These are phyloP conservation scores for Alentia gelatinosa DNA, from an alignment of 2,888 invertebrate species.

Conservation along the genomic window DNA sequence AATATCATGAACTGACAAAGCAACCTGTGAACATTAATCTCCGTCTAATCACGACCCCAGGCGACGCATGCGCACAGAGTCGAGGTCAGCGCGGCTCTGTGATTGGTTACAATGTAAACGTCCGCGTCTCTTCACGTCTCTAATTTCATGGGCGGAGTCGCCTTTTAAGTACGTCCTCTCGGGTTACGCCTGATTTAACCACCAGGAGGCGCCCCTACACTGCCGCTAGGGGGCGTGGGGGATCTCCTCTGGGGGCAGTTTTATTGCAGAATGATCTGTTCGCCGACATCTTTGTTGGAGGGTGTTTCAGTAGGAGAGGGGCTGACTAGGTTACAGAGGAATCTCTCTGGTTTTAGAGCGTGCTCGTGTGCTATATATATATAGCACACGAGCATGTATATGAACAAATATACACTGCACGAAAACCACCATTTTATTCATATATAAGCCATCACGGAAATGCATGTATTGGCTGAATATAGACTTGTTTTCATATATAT, in stretches of 20 bases:
- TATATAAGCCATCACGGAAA: no score
- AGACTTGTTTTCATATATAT: no score
- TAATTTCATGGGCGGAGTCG: not conserved
- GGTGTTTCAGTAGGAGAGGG: not conserved
- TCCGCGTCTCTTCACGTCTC: not conserved
- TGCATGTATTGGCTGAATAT: no score
- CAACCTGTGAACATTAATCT: not conserved
- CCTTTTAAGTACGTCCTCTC: not conserved
- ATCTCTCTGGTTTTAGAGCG: no score
- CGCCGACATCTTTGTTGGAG: not conserved
- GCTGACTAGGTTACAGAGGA: no score
- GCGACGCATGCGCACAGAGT: not conserved
- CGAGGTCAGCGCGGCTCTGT: not conserved
- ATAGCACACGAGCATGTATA: no score
- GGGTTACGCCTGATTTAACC: not conserved
- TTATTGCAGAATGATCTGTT: constrained; percentile 7
- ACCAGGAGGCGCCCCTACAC: not conserved
- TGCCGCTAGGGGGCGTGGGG: not conserved
- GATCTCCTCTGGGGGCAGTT: not conserved
- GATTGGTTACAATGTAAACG: constrained; percentile 9
- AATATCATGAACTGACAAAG: no score
- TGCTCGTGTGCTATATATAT: no score
- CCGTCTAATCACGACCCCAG: not conserved
- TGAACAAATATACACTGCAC: no score
- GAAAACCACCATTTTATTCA: no score